Base-by-base conservation (phyloP, 2,113 vertebrate genomes). In the Helogale parvula region DNA sequence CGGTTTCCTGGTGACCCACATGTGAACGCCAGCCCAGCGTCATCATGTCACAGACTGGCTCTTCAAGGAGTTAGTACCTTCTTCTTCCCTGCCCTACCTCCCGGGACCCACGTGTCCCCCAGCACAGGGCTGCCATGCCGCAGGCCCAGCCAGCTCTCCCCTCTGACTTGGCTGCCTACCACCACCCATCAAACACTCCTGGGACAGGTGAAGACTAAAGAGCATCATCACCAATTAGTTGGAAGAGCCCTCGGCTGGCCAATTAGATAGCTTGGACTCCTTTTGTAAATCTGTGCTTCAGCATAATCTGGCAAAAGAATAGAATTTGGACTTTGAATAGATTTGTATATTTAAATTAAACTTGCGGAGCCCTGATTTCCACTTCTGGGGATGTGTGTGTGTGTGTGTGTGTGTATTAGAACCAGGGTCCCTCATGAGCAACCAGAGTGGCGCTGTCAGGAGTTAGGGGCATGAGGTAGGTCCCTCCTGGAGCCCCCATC, bases 241-340 rank as follows among this genome's bases (percentile, higher is more conserved):
- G 41, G 72, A 72, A n/a, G 52, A 33, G 27, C 52, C 21, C 50
- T 41, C 12, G 11, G 17, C 50, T 68, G 45, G 41, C 63, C 80
- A 65, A 69, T n/a, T n/a, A 19, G 66, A 31, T 63, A 60, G 57
- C 23, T 21, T 69, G 41, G 27, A 15, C 41, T 86, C 63, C 57
- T 76, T 94, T 66, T 88, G 15, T 92, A 57, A 90, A 71, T 54
- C 6, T 63, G 54, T 95, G 19, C 68, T 96, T 96, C 50, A 68
- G 33, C 35, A 38, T 38, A 27, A 94, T 9, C 35, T 77, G 50
- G 31, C 52, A 41, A 82, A 72, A 87, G 52, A 54, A 54, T 74
- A 69, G 82, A 85, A 89, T 86, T 82, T 88, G 57, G 52, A 83
- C 72, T 54, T 27, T 54, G 41, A 47, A 14, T 65, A 13, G 72